phyloP scores from a whole-genome alignment of 2,797 vertebrate species.

The Paramormyrops hopkinsi region DNA sequence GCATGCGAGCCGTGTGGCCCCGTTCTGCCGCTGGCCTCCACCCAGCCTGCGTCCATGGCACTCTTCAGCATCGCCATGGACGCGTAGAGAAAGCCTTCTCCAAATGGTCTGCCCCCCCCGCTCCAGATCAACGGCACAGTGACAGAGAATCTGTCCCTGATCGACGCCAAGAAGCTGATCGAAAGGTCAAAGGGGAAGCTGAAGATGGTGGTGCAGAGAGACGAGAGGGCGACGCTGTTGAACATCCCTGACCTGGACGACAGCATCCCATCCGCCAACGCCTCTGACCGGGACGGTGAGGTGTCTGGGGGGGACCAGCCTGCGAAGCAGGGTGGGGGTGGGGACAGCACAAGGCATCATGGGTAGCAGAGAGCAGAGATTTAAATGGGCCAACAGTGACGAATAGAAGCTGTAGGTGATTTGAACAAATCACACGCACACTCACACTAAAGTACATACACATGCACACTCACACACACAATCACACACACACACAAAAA shows the following conservation, averaged over 20 bases:
- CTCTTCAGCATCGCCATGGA: neutral
- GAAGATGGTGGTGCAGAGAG: conserved; percentile 99
- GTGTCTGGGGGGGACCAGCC: conserved; percentile 1
- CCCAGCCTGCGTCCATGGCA: neutral
- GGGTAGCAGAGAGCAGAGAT: neutral
- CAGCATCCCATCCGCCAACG: conserved; percentile 94
- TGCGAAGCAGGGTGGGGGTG: neutral
- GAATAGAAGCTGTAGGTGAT: neutral
- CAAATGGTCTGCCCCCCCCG: neutral
- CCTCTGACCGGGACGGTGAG: conserved; percentile 94
- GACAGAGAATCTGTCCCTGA: conserved; percentile 97
- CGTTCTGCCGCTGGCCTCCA: neutral
- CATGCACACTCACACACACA: neutral
- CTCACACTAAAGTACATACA: neutral
- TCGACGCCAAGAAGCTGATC: conserved; percentile 96
- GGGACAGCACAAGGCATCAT: neutral
- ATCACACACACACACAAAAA: neutral
- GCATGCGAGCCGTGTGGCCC: neutral
- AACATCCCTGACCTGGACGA: conserved; percentile 98
- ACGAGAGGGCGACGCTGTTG: conserved; percentile 87
- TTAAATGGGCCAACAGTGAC: neutral
- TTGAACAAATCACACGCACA: neutral
- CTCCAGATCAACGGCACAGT: conserved; percentile 95
- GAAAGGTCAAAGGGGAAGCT: conserved; percentile 98
- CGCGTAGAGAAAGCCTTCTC: neutral